Conservation (phyloP, 1,140 invertebrate species). For the Dolichoris vasculosae region DNA sequence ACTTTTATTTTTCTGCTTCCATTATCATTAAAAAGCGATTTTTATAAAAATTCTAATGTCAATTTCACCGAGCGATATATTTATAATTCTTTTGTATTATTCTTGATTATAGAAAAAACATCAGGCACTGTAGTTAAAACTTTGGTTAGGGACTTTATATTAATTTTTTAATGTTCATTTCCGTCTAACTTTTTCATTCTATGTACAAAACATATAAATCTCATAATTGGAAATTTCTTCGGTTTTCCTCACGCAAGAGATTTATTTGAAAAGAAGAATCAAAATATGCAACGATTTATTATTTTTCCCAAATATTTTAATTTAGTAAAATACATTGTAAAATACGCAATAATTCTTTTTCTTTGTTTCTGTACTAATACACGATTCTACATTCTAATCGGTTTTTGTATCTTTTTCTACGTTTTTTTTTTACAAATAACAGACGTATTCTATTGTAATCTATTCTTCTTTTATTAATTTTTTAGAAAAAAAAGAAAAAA, state of each 20-base stretch:
- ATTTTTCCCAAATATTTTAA: slow-evolving; percentile 65
- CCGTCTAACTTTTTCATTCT: slow-evolving; percentile 45
- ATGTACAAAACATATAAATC: slow-evolving; percentile 47
- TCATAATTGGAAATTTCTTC: slow-evolving; percentile 44
- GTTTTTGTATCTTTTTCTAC: slow-evolving; percentile 23
- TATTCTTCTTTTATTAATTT: slow-evolving; percentile 33
- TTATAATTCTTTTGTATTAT: slow-evolving; percentile 16
- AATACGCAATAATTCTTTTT: slow-evolving; percentile 60
- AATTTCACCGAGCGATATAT: slow-evolving; percentile 40
- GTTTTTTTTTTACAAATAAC: slow-evolving; percentile 58
- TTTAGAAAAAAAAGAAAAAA: slow-evolving; percentile 48
- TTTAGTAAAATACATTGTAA: slow-evolving; percentile 68
- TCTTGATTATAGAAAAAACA: slow-evolving; percentile 47
- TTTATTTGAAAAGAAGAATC: slow-evolving; percentile 59
- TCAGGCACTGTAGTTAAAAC: slow-evolving; percentile 51
- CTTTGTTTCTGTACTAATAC: slow-evolving; percentile 48
- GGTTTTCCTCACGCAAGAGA: slow-evolving; percentile 43
- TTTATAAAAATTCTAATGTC: slow-evolving; percentile 12
- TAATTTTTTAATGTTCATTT: slow-evolving; percentile 44
- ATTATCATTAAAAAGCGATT: slow-evolving; percentile 4
- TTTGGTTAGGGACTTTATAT: slow-evolving; percentile 44
- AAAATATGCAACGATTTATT: slow-evolving; percentile 58
- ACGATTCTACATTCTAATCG: slow-evolving; percentile 11
- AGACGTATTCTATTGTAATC: slow-evolving; percentile 30
- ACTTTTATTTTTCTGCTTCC: not conserved